Evolutionary conservation across 1,140 invertebrate genomes (phyloP).

Genomic region (Nebria ingens): DNA sequence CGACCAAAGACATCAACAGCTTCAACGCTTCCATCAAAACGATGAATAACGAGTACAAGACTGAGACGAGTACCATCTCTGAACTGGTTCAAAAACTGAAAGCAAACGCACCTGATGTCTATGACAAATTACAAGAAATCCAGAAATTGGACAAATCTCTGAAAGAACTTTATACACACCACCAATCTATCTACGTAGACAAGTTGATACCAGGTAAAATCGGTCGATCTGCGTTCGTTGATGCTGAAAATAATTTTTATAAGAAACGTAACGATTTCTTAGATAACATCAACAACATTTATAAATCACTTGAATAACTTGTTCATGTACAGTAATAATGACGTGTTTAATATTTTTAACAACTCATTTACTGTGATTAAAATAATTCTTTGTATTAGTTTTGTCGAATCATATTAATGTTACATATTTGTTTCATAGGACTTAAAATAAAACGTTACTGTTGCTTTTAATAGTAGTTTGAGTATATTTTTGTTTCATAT

Average conservation of each 20-base stretch:
- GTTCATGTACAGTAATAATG: too few species aligned
- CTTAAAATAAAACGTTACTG: too few species aligned
- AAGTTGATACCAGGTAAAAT: constrained; percentile 3
- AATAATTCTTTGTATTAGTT: too few species aligned
- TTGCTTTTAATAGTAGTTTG: too few species aligned
- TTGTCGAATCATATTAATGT: too few species aligned
- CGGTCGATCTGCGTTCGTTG: not conserved
- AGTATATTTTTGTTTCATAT: too few species aligned
- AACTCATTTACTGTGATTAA: too few species aligned
- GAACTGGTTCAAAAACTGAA: not conserved
- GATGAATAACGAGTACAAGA: not conserved
- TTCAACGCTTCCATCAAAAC: not conserved
- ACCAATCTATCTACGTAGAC: not conserved
- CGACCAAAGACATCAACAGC: not conserved
- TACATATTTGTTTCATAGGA: too few species aligned
- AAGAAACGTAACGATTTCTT: constrained; percentile 2
- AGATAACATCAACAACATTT: not conserved
- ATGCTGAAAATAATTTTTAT: constrained; percentile 3
- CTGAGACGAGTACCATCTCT: not conserved
- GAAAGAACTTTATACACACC: constrained; percentile 5
- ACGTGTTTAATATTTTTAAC: not conserved
- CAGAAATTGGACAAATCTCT: constrained; percentile 7
- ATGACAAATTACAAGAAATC: constrained; percentile 5
- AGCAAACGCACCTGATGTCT: not conserved
- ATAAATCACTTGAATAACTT: constrained; percentile 6